Evolutionary conservation across 2,888 invertebrate species (phyloP).

Genomic region (Hydropsyche betteni): DNA sequence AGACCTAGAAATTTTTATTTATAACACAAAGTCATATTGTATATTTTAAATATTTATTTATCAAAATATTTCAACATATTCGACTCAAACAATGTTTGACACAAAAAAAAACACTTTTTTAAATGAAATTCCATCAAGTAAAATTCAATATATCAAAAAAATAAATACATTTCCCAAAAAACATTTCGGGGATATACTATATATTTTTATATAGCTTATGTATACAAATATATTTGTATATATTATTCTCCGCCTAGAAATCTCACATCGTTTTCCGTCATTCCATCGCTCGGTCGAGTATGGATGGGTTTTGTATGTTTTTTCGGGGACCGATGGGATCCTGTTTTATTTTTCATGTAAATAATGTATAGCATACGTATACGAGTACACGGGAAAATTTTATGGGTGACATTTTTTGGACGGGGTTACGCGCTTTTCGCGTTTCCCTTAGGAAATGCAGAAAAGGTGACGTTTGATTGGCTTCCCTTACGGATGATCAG

Average conservation of each 20-base stretch:
- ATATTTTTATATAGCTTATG: not conserved
- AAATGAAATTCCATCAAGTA: too few species aligned
- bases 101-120: too few species aligned
- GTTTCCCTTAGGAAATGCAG: conserved; percentile 3
- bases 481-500: too few species aligned
- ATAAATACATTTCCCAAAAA: not conserved
- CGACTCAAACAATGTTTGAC: too few species aligned
- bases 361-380: conserved; percentile 20
- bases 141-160: too few species aligned
- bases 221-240: conserved; percentile 3
- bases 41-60: too few species aligned
- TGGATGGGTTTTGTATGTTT: not conserved
- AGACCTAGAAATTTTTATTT: too few species aligned
- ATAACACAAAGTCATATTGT: too few species aligned
- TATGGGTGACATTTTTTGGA: conserved; percentile 10
- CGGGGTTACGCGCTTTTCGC: not conserved
- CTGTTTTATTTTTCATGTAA: conserved; percentile 4
- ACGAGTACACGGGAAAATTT: conserved; percentile 3
- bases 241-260: not conserved
- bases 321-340: conserved; percentile 12
- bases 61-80: too few species aligned
- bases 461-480: too few species aligned
- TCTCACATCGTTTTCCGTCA: too few species aligned
- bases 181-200: not conserved
- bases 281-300: too few species aligned